phyloP scores from a whole-genome alignment of 2,888 invertebrate species.

The Coronaproctus castanopsis region DNA sequence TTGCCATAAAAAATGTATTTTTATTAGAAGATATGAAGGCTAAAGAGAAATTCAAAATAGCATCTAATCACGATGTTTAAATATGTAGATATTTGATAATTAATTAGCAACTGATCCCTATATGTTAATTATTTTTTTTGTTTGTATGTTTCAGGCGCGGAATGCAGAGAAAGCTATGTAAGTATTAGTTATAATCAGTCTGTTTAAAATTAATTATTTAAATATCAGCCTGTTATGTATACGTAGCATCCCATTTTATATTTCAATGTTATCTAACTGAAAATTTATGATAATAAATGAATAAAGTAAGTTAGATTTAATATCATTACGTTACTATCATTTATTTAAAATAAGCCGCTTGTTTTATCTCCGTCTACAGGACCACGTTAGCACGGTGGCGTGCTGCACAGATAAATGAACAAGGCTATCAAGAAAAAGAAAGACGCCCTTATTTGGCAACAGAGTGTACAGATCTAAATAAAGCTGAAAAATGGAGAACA shows the following conservation, averaged over 20 bases:
- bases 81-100: too few relatives aligned
- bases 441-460: slow-evolving; percentile 84
- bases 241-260: neutral
- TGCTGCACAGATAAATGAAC: slow-evolving; percentile 81
- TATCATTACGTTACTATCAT: too few relatives aligned
- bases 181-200: too few relatives aligned
- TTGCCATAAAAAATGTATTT: too few relatives aligned
- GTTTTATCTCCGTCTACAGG: slow-evolving; percentile 33
- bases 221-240: neutral
- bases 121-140: neutral
- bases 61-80: too few relatives aligned
- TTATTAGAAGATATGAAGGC: too few relatives aligned
- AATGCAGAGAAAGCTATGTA: slow-evolving; percentile 96
- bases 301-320: too few relatives aligned
- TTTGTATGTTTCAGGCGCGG: slow-evolving; percentile 48
- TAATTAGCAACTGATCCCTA: too few relatives aligned
- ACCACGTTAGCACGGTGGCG: slow-evolving; percentile 97
- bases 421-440: slow-evolving; percentile 53
- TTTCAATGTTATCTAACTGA: neutral
- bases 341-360: neutral
- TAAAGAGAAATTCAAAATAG: too few relatives aligned
- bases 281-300: neutral
- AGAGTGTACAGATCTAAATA: slow-evolving; percentile 75
- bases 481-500: slow-evolving; percentile 88
- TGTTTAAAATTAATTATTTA: too few relatives aligned